Evolutionary conservation across 1,140 invertebrate species (phyloP).

Genomic region (Acyrthosiphon pisum): DNA sequence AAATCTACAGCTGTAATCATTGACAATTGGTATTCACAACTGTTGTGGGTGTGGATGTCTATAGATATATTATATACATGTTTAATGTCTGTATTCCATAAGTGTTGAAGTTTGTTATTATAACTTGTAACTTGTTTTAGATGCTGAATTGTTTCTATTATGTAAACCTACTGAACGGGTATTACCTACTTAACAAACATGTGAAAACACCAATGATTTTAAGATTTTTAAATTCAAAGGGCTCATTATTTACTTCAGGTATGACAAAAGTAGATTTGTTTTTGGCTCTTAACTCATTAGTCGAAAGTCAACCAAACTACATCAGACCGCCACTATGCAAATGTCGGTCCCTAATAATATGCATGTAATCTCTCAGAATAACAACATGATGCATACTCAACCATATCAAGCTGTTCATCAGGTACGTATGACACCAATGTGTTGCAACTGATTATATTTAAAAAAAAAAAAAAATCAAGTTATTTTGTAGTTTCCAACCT

Average conservation of each 20-base stretch:
- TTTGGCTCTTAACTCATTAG: constrained; percentile 8
- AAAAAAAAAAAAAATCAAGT: too few relatives aligned
- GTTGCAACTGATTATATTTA: neutral
- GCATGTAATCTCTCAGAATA: neutral
- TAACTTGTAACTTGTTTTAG: constrained; percentile 7
- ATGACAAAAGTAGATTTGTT: neutral
- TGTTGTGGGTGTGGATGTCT: neutral
- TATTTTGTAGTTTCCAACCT: too few relatives aligned
- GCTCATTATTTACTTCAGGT: neutral
- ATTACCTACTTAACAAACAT: neutral
- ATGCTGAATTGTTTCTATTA: constrained; percentile 30
- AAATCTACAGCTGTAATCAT: neutral
- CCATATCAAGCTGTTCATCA: neutral
- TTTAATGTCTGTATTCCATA: neutral
- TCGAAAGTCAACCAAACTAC: constrained; percentile 44
- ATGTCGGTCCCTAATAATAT: constrained; percentile 25
- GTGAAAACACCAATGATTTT: neutral
- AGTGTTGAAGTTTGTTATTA: neutral
- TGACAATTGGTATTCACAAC: too few relatives aligned
- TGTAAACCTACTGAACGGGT: neutral
- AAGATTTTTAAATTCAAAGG: constrained; percentile 36
- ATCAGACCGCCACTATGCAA: neutral
- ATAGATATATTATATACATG: neutral
- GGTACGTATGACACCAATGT: neutral
- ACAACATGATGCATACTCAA: constrained; percentile 25